Percentiles rank a stretch among this genome's conserved stretches.
phyloP scores from a whole-genome alignment of 2,113 vertebrate genomes.

The Petrocephalus microphthalmus region DNA sequence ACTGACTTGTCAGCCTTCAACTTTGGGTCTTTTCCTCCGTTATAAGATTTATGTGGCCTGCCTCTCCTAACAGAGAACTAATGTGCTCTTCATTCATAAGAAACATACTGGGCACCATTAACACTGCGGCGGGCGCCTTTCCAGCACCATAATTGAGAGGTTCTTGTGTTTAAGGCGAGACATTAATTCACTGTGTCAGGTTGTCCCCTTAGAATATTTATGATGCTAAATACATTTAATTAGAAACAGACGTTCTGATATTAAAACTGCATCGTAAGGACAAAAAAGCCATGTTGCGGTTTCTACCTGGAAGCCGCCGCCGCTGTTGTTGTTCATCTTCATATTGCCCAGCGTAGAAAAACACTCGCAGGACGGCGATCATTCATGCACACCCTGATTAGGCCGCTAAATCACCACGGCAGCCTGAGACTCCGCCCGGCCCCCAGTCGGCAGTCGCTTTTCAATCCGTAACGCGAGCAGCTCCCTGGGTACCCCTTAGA shows the following conservation, averaged over 20 bases:
- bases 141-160: slow-evolving; percentile 53
- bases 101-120: slow-evolving; percentile 51
- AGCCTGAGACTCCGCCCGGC: not conserved
- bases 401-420: not conserved
- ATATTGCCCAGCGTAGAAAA: slow-evolving; percentile 62
- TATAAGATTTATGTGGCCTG: slow-evolving; percentile 44
- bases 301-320: slow-evolving; percentile 45
- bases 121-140: slow-evolving; percentile 53
- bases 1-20: slow-evolving; percentile 24
- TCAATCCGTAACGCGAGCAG: not conserved
- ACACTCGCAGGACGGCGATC: not conserved
- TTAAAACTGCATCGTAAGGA: slow-evolving; percentile 64
- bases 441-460: not conserved
- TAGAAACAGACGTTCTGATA: slow-evolving; percentile 56
- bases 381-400: slow-evolving; percentile 11
- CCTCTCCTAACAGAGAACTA: slow-evolving; percentile 46
- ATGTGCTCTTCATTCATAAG: slow-evolving; percentile 54
- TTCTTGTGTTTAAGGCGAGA: slow-evolving; percentile 48
- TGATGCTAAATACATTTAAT: slow-evolving; percentile 75
- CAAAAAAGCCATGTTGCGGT: slow-evolving; percentile 50
- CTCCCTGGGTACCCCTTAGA: slow-evolving; percentile 12
- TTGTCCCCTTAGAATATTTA: slow-evolving; percentile 71
- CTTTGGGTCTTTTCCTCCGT: slow-evolving; percentile 30
- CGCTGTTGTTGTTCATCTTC: slow-evolving; percentile 18
- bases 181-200: slow-evolving; percentile 45